Percentiles rank a stretch among this genome's conserved stretches.
phyloP scores from a whole-genome alignment of 2,113 vertebrate genomes.

The Marmota flaviventris region DNA sequence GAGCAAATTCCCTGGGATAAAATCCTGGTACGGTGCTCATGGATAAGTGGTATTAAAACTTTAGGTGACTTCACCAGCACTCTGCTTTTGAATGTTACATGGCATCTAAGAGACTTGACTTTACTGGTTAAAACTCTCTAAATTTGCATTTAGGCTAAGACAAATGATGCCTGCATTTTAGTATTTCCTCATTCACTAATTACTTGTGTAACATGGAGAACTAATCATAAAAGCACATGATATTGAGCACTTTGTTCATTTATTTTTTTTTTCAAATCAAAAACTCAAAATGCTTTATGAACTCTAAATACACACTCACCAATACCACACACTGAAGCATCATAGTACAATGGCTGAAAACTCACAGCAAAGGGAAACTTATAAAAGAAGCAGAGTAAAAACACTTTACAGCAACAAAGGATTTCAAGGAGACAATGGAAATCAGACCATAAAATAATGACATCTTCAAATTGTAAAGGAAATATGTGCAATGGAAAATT shows the following conservation, averaged over 20 bases:
- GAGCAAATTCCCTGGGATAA: neutral
- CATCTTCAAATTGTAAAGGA: neutral
- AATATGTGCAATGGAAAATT: neutral
- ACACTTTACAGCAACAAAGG: neutral
- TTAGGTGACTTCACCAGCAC: neutral
- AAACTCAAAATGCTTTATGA: neutral
- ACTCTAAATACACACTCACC: neutral
- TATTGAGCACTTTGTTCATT: neutral
- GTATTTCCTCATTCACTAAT: constrained; percentile 55
- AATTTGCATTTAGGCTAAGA: neutral
- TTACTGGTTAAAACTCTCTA: constrained; percentile 18
- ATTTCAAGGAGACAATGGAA: neutral
- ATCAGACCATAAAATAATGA: neutral
- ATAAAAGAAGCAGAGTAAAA: neutral
- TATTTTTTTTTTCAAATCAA: neutral
- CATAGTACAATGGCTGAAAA: neutral
- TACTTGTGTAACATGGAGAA: constrained; percentile 26
- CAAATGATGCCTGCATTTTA: constrained; percentile 53
- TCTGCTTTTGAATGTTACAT: constrained; percentile 9
- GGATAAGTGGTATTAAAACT: neutral
- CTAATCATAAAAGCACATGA: constrained; percentile 17
- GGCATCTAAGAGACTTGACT: neutral
- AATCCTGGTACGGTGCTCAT: neutral
- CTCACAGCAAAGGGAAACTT: neutral
- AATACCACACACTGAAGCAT: neutral